phyloP scores from a whole-genome alignment of 2,888 invertebrate genomes.

The Trypoxylon attenuatum region DNA sequence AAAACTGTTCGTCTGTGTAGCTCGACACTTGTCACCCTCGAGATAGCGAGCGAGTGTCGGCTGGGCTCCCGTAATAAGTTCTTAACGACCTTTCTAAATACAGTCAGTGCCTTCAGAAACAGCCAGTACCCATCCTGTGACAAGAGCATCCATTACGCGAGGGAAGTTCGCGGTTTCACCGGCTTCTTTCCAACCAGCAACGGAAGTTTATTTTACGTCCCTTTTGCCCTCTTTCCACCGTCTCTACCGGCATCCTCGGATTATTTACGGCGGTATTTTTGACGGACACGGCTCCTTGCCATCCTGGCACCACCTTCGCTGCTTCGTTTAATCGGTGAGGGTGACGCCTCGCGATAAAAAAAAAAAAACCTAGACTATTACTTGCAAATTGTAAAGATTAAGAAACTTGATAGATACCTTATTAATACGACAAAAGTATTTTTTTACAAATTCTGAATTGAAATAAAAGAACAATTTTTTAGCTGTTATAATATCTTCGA shows the following conservation, averaged over 20 bases:
- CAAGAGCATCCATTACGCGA: conserved; percentile 51
- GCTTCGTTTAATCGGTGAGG: background rate
- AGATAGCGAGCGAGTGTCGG: conserved; percentile 37
- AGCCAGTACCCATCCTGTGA: conserved; percentile 41
- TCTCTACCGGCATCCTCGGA: background rate
- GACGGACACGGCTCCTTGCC: background rate
- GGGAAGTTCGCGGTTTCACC: conserved; percentile 24
- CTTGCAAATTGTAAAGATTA: too few relatives aligned
- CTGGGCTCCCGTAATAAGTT: conserved; percentile 52
- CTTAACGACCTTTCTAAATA: conserved; percentile 57
- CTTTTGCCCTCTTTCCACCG: background rate
- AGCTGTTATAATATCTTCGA: too few relatives aligned
- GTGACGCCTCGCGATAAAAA: too few relatives aligned
- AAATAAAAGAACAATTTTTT: too few relatives aligned
- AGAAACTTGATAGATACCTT: too few relatives aligned
- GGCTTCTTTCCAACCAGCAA: background rate
- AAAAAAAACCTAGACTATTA: too few relatives aligned
- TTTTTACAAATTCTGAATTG: too few relatives aligned
- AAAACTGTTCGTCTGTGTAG: too few relatives aligned
- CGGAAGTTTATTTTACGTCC: background rate
- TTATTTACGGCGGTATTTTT: background rate
- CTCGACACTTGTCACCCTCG: conserved; percentile 51
- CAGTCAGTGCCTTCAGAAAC: conserved; percentile 44
- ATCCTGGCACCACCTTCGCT: background rate
- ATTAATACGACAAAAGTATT: too few relatives aligned